phyloP scores from a whole-genome alignment of 2,888 invertebrate species.

The Leucophora obtusa region DNA sequence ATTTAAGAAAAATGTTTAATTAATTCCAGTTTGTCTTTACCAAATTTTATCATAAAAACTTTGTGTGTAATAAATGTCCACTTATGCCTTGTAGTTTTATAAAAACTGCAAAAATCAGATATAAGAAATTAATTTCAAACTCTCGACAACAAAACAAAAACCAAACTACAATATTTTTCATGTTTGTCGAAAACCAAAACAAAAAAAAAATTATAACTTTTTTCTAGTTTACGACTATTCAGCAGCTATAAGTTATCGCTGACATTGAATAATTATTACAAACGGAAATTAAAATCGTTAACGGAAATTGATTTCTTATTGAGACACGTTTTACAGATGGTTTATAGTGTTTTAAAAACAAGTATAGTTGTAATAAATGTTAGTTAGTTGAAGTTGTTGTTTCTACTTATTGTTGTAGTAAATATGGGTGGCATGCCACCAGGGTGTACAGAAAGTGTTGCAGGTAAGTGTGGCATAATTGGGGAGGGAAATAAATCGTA shows the following conservation, averaged over 20 bases:
- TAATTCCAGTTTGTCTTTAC: too few species aligned
- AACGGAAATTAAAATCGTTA: conserved; percentile 77
- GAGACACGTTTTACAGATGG: conserved; percentile 60
- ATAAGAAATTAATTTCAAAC: conserved; percentile 27
- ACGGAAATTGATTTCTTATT: conserved; percentile 76
- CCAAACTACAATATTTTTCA: conserved; percentile 29
- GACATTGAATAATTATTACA: conserved; percentile 76
- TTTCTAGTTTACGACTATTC: conserved; percentile 34
- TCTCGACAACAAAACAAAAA: conserved; percentile 21
- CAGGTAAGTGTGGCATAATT: not conserved
- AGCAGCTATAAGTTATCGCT: conserved; percentile 58
- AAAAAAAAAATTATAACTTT: not conserved
- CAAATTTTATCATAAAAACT: too few species aligned
- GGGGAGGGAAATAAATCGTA: conserved; percentile 51
- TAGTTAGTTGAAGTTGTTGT: conserved; percentile 37
- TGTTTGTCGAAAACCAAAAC: not conserved
- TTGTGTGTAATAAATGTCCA: too few species aligned
- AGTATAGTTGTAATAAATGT: conserved; percentile 24
- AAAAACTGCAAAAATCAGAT: not conserved
- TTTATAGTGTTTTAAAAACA: conserved; percentile 49
- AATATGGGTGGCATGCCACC: not conserved
- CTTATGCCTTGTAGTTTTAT: too few species aligned
- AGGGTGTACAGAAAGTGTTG: not conserved
- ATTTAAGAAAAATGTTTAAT: too few species aligned
- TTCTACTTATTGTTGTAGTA: not conserved